Evolutionary conservation across 2,888 invertebrate genomes (phyloP).

Genomic region (Ormyrus thymus): DNA sequence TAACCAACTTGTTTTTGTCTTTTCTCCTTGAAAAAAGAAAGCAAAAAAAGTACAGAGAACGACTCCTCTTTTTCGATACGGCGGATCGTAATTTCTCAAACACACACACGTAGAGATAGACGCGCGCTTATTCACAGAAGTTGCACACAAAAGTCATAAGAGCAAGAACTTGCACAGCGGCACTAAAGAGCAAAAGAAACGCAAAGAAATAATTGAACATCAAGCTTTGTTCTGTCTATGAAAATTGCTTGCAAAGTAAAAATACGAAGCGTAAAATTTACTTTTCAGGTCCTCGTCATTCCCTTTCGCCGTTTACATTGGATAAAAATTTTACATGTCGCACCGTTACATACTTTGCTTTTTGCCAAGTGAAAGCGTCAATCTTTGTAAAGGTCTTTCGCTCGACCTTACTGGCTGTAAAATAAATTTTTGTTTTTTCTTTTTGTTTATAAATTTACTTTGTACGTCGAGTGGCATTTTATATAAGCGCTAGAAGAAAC

Average conservation of each 20-base stretch:
- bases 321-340: not conserved
- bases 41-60: constrained; percentile 17
- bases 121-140: not conserved
- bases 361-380: no score
- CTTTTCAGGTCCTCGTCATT: not conserved
- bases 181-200: constrained; percentile 9
- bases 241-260: constrained; percentile 11
- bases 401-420: no score
- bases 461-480: not conserved
- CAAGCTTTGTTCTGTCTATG: constrained; percentile 9
- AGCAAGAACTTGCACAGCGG: constrained; percentile 22
- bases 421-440: not conserved
- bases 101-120: not conserved
- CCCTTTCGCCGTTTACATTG: not conserved
- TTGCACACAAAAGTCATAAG: constrained; percentile 20
- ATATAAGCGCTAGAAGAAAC: no score
- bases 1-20: constrained; percentile 46
- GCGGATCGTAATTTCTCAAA: constrained; percentile 21
- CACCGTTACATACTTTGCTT: not conserved
- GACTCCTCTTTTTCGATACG: constrained; percentile 33
- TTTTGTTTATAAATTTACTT: not conserved
- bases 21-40: constrained; percentile 33
- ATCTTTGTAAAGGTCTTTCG: no score
- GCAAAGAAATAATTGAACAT: not conserved
- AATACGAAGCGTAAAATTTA: constrained; percentile 21